Evolutionary conservation across 92 coral and sea anemone species (phyloP), one percentile per base, ranked within the genome.

Genomic region (Porites rus): DNA sequence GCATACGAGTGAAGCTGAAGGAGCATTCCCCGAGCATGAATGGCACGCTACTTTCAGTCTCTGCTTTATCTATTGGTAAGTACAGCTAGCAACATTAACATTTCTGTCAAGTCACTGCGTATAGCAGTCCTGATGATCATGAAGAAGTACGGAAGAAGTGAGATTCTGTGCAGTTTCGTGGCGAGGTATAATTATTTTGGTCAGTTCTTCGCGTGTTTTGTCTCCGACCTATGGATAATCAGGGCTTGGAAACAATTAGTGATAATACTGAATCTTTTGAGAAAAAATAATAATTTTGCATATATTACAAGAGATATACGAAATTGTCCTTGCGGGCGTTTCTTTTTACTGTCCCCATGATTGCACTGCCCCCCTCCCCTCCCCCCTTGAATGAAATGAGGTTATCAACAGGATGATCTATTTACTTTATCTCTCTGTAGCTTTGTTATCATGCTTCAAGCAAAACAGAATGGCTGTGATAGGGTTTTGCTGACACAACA

Each of bases 401-500:
- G 43, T 31, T 31, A 31, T 1, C 4, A 0, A 31, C 43, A 31
- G 43, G 43, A 3, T 31, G 4, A 31, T 31, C 43, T 3, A 4
- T 46, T 24, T n/a, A 17, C 18, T 14, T 72, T 20, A 6, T 75
- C 38, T 17, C 54, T 60, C 20, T 46, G 6, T 53, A 80, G 84
- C 52, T 68, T 54, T 72, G 20, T 71, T 14, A 8, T 59, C 51
- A 83, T 83, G 87, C 73, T 83, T 83, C 87, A 83, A 72, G 63
- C 72, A 31, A 79, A 65, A 67, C 65, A 73, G 19, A 80, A 67
- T 58, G 68, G 51, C 53, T 63, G 74, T 7, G 85, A 80, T 50
- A 89, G 22, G 46, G 22, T 65, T 59, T 67, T 52, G 5, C 90
- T 91, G 11, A 91, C 79, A 64, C 72, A 75, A 28, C 87, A 88